Evolutionary conservation across 2,888 invertebrate genomes (phyloP).

Genomic region (Rotaria macrura): DNA sequence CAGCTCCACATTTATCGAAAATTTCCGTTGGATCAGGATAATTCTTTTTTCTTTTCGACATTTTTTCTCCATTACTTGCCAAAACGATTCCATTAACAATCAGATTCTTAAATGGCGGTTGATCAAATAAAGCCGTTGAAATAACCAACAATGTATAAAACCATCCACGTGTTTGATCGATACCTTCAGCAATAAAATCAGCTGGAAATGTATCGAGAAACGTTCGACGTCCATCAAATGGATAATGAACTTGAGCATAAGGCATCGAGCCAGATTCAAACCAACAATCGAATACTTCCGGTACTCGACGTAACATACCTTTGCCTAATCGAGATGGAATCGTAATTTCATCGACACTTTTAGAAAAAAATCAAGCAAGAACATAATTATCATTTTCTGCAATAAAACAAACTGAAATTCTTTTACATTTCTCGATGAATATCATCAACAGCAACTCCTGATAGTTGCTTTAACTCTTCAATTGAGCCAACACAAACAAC

Average conservation of each 20-base stretch:
- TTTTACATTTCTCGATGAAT: slow-evolving; percentile 73
- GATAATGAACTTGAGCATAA: slow-evolving; percentile 57
- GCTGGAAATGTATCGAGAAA: slow-evolving; percentile 87
- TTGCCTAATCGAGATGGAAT: slow-evolving; percentile 80
- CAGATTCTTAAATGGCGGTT: slow-evolving; percentile 91
- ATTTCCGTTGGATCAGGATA: slow-evolving; percentile 87
- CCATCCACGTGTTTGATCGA: slow-evolving; percentile 95
- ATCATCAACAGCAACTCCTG: slow-evolving; percentile 68
- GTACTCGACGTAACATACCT: slow-evolving; percentile 70
- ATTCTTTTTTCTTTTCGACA: slow-evolving; percentile 97
- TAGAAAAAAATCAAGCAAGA: neutral
- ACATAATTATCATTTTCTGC: neutral
- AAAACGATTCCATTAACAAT: slow-evolving; percentile 89
- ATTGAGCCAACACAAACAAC: slow-evolving; percentile 86
- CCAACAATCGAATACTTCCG: slow-evolving; percentile 99
- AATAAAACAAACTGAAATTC: slow-evolving; percentile 34
- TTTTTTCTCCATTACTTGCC: slow-evolving; percentile 92
- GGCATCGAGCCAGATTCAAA: slow-evolving; percentile 99
- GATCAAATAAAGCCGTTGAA: slow-evolving; percentile 84
- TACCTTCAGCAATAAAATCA: slow-evolving; percentile 98
- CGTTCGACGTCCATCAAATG: slow-evolving; percentile 57
- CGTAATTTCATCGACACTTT: slow-evolving; percentile 70
- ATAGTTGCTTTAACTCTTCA: slow-evolving; percentile 70
- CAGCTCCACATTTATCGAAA: slow-evolving; percentile 82
- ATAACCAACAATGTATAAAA: slow-evolving; percentile 95